Evolutionary conservation across 2,888 invertebrate species (phyloP), one percentile per base, ranked within the genome.

Genomic region (Isoperla grammatica): DNA sequence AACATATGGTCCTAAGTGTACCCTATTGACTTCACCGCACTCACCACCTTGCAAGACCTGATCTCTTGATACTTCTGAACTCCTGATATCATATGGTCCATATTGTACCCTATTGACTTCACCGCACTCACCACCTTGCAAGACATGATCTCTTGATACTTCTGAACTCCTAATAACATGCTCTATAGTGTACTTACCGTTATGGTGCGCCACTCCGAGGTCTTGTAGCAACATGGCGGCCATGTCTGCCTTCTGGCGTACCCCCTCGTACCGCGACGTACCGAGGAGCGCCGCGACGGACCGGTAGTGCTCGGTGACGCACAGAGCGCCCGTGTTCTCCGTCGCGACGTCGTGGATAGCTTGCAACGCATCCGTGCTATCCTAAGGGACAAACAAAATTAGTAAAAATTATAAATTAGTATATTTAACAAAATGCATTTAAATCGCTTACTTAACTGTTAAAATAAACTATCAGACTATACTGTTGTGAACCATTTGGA

Each of bases 211-310:
- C 40, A 82, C 77, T 54, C 87, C 88, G 35, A 90, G 79, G 71
- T 88, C 87, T 68, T 86, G 85, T 3, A 91, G 76, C 63, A 90
- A 78, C 64, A 83, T 82, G 46, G 90, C 88, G 3, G 89, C 86
- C 67, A 90, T 80, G 71, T 90, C 90, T 43, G 87, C 85, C 69
- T 90, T 86, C 70, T 90, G 88, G 64, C 88, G 79, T 15, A 87
- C 85, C 11, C 85, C 80, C 71, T 89, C 87, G 79, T 86, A 90
- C 46, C 87, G 79, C 46, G 81, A 76, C 1, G 88, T 83, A 71
- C 85, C 82, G 65, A 89, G 74, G 29, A 86, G 84, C 37, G 88
- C 83, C 62, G 82, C 80, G 63, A 89, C 78, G 15, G 86, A 71
- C 60, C 84, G 83, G 75, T 83, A 87, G 19, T 81, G 79, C 68